Evolutionary conservation across 1,140 invertebrate species (phyloP).

Genomic region (Ceratoteleas bidentatus): DNA sequence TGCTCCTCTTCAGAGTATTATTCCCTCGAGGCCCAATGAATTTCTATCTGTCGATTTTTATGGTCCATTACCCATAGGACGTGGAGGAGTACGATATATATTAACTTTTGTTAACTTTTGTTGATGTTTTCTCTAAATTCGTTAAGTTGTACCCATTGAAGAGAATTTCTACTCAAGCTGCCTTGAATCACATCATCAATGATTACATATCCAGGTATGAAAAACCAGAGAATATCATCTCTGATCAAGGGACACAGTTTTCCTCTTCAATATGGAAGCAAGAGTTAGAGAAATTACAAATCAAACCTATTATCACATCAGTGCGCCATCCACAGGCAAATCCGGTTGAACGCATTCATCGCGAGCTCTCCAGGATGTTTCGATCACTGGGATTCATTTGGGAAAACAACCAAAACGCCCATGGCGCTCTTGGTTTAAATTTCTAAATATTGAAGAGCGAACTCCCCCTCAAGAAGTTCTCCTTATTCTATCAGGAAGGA

Average conservation of each 20-base stretch:
- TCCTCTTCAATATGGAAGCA: conserved; percentile 38
- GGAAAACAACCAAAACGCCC: neutral
- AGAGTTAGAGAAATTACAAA: conserved; percentile 31
- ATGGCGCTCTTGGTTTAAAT: neutral
- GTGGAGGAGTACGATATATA: conserved; percentile 11
- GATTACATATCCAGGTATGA: conserved; percentile 59
- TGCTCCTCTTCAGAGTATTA: neutral
- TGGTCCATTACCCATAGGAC: neutral
- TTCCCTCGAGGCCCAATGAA: neutral
- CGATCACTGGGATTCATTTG: neutral
- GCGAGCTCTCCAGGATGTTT: conserved; percentile 51
- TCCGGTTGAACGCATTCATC: conserved; percentile 67
- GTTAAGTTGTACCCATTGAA: conserved; percentile 70
- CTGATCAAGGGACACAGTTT: conserved; percentile 61
- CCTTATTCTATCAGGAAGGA: too few species aligned
- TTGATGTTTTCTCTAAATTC: too few species aligned
- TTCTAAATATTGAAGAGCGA: too few species aligned
- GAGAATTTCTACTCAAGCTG: conserved; percentile 55
- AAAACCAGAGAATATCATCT: conserved; percentile 30
- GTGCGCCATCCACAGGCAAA: conserved; percentile 69
- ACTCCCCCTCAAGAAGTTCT: too few species aligned
- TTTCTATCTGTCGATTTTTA: conserved; percentile 4
- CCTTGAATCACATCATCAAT: conserved; percentile 32
- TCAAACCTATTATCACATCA: conserved; percentile 62
- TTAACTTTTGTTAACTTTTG: conserved; percentile 6